Evolutionary conservation across 2,797 vertebrate species (phyloP).

Genomic region (Euthynnus affinis): DNA sequence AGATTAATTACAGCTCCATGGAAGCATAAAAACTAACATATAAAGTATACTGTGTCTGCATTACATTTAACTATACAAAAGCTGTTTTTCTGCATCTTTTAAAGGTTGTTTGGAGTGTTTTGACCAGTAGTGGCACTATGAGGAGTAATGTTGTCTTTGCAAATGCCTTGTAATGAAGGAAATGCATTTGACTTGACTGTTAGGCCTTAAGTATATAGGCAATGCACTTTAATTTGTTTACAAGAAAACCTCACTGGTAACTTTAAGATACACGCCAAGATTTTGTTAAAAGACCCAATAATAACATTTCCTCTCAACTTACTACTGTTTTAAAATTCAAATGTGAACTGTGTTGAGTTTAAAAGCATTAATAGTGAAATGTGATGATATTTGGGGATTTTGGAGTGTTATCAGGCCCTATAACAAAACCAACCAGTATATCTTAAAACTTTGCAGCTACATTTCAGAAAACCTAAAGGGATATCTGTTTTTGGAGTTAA

Average conservation of each 20-base stretch:
- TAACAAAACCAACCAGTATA: not conserved
- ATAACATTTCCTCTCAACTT: not conserved
- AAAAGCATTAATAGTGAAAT: not conserved
- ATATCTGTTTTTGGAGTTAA: not conserved
- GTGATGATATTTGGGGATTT: constrained; percentile 18
- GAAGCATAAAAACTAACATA: no score
- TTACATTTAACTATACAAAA: not conserved
- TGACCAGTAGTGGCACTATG: not conserved
- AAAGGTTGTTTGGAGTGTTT: not conserved
- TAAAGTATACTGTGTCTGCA: not conserved
- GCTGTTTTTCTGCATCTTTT: not conserved
- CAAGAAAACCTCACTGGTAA: not conserved
- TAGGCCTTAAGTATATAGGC: not conserved
- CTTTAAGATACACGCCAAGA: not conserved
- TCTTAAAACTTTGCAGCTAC: not conserved
- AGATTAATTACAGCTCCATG: no score
- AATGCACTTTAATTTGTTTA: not conserved
- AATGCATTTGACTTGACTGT: not conserved
- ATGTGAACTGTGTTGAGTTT: not conserved
- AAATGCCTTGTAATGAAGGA: no score
- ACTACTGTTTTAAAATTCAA: constrained; percentile 8
- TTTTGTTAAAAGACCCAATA: not conserved
- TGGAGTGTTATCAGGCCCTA: not conserved
- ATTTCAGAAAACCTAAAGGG: constrained; percentile 5
- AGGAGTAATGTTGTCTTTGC: not conserved